Evolutionary conservation across 2,113 vertebrate genomes (phyloP), one percentile per base, ranked within the genome.

Genomic region (Festucalex cinctus): DNA sequence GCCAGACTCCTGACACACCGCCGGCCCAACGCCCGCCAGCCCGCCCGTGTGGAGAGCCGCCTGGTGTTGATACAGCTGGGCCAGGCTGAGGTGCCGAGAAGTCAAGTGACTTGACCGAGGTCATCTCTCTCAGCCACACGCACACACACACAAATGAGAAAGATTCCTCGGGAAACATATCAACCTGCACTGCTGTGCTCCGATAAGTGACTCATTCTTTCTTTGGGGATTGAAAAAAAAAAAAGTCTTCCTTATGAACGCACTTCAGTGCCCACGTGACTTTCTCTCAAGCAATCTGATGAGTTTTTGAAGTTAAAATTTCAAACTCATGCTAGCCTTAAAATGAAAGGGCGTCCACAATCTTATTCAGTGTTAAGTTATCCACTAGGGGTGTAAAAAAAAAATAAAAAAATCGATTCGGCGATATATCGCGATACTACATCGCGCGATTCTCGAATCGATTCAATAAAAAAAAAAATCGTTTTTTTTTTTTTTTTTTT

Each of bases 31-130:
- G 78, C 75, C 79, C 73, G 73, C 75, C 79, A 73, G 73, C 65
- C 46, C 17, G 75, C 63, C 46, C 14, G 77, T 73, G 64, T 43
- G 83, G 53, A 83, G 63, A 56, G 5, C 72, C 74, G 81, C 70
- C 63, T 19, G 46, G 71, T 91, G 88, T 91, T 91, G 89, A 87
- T 89, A 86, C 90, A 91, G 90, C 90, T 91, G 90, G 87, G 77
- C 65, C 36, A 77, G 79, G 79, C 81, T 65, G 79, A 88, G 76
- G 88, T 85, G 86, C 73, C 53, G 80, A 89, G 88, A 89, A 87
- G 88, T 91, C 88, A 90, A 91, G 86, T 90, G 88, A 86, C 86
- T 88, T 87, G 86, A 89, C 84, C 78, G 57, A 69, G 85, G 88
- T 90, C 88, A 87, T 76, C 60, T 65, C 78, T 73, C 67, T 80